These are phyloP conservation scores for Silvanus unidentatus DNA, from an alignment of 2,888 invertebrate species.

Conservation along the genomic window DNA sequence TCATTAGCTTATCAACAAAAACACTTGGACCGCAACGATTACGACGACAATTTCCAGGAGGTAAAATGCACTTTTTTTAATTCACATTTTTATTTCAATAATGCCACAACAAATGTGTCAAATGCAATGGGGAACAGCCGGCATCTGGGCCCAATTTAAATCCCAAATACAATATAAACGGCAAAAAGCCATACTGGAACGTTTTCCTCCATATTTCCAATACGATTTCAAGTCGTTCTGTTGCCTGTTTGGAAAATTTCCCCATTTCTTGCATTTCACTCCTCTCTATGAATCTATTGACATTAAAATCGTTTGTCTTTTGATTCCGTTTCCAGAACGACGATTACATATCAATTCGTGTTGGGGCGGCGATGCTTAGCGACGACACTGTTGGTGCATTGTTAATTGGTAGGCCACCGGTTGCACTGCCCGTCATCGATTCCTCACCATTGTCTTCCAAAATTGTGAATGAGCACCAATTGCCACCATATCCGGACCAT, in stretches of 20 bases:
- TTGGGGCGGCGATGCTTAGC: conserved; percentile 46
- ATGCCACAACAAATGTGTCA: conserved; percentile 34
- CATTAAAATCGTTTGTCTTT: not conserved
- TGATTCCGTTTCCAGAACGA: conserved; percentile 39
- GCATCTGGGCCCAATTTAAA: conserved; percentile 32
- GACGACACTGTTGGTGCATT: conserved; percentile 45
- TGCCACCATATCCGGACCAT: conserved; percentile 61
- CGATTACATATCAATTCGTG: conserved; percentile 47
- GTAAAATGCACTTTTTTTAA: conserved; percentile 22
- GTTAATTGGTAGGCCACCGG: conserved; percentile 29
- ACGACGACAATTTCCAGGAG: conserved; percentile 62
- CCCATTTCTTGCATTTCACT: too few relatives aligned
- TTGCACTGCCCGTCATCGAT: conserved; percentile 27
- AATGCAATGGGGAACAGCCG: conserved; percentile 28
- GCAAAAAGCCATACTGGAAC: conserved; percentile 33
- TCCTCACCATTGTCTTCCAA: conserved; percentile 28
- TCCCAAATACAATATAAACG: conserved; percentile 33
- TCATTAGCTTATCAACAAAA: conserved; percentile 50
- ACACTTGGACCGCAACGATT: conserved; percentile 56
- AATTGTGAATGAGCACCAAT: conserved; percentile 40
- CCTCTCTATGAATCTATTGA: too few relatives aligned
- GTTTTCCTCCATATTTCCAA: conserved; percentile 21
- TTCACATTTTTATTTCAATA: conserved; percentile 18
- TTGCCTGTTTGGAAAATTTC: conserved; percentile 21
- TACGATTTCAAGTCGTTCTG: conserved; percentile 24